Evolutionary conservation across 2,888 invertebrate species (phyloP).

Genomic region (Patella pellucida): DNA sequence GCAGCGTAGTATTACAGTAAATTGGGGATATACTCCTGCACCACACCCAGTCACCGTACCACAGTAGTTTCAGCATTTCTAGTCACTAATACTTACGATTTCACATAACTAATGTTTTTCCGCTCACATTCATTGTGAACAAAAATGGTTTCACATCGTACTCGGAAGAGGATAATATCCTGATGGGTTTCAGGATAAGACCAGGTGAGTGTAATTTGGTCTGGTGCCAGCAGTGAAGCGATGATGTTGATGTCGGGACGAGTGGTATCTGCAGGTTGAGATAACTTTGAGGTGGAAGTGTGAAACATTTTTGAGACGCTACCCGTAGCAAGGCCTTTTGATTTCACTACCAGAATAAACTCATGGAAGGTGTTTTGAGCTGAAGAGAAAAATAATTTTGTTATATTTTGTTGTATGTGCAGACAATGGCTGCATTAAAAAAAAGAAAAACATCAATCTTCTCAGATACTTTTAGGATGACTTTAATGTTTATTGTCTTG

Average conservation of each 20-base stretch:
- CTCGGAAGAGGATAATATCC: not conserved
- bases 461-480: too few relatives aligned
- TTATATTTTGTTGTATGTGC: too few relatives aligned
- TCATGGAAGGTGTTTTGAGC: conserved; percentile 10
- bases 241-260: conserved; percentile 1
- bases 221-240: not conserved
- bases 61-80: too few relatives aligned
- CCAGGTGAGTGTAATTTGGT: conserved; percentile 1
- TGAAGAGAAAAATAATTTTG: not conserved
- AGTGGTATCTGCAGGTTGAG: not conserved
- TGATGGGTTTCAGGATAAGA: not conserved
- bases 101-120: too few relatives aligned
- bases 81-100: too few relatives aligned
- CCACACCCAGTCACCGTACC: too few relatives aligned
- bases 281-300: not conserved
- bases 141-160: conserved; percentile 1
- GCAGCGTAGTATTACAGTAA: too few relatives aligned
- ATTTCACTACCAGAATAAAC: conserved; percentile 9
- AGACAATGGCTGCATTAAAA: too few relatives aligned
- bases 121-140: not conserved
- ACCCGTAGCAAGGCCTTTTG: conserved; percentile 1
- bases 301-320: not conserved
- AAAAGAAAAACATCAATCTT: too few relatives aligned
- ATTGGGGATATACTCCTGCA: too few relatives aligned
- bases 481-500: too few relatives aligned